Conservation (phyloP, 2,797 vertebrate genomes). For the Myotis daubentonii region DNA sequence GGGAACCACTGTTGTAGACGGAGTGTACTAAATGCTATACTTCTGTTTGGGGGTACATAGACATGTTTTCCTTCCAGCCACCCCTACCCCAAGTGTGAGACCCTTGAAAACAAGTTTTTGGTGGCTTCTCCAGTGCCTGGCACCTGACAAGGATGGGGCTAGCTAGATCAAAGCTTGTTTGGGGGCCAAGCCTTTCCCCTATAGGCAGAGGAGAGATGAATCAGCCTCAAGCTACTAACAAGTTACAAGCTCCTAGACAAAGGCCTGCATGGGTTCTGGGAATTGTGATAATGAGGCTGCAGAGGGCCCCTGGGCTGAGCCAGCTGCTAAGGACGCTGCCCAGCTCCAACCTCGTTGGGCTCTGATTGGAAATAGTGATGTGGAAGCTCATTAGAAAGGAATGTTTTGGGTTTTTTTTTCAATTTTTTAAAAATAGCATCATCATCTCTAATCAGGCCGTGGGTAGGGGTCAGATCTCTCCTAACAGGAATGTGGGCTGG, state of each 20-base stretch:
- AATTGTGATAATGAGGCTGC: slow-evolving; percentile 73
- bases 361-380: slow-evolving; percentile 61
- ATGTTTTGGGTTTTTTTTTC: neutral
- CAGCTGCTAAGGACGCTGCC: slow-evolving; percentile 74
- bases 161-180: neutral
- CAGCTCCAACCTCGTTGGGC: slow-evolving; percentile 53
- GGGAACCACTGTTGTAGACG: neutral
- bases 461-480: slow-evolving; percentile 50
- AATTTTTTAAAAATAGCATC: slow-evolving; percentile 26
- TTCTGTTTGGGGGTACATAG: neutral
- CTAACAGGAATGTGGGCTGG: slow-evolving; percentile 36
- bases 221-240: slow-evolving; percentile 67
- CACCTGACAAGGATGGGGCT: neutral
- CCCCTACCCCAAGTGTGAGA: neutral
- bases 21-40: too few species aligned
- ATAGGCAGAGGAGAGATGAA: slow-evolving; percentile 36
- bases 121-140: neutral
- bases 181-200: neutral
- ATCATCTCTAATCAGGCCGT: slow-evolving; percentile 58
- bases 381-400: slow-evolving; percentile 73
- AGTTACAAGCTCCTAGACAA: slow-evolving; percentile 58
- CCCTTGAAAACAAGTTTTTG: neutral
- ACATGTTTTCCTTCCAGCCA: neutral
- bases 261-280: slow-evolving; percentile 60
- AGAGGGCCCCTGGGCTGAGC: slow-evolving; percentile 60